phyloP scores from a whole-genome alignment of 2,888 invertebrate species.

The Plebejus anna region DNA sequence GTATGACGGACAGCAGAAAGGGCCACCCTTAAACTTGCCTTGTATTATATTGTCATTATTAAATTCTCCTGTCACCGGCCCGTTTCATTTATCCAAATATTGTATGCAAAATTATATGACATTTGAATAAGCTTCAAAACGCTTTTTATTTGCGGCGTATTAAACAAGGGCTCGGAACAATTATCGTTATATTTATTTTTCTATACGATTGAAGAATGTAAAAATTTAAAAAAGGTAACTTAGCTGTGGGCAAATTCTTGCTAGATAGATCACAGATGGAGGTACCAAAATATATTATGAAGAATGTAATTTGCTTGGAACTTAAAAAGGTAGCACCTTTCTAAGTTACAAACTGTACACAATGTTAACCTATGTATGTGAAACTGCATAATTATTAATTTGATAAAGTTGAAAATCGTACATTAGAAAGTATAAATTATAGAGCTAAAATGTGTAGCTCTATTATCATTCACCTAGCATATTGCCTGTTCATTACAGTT shows the following conservation, averaged over 20 bases:
- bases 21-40: constrained; percentile 74
- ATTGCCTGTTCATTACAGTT: neutral
- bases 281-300: too few relatives aligned
- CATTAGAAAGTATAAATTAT: too few relatives aligned
- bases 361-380: too few relatives aligned
- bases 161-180: neutral
- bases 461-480: too few relatives aligned
- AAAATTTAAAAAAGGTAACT: neutral
- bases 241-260: too few relatives aligned
- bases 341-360: too few relatives aligned
- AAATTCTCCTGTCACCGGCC: constrained; percentile 75
- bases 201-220: neutral
- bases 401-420: too few relatives aligned
- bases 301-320: too few relatives aligned
- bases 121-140: constrained; percentile 76
- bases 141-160: constrained; percentile 42
- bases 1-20: constrained; percentile 79
- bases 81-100: constrained; percentile 78
- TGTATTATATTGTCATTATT: constrained; percentile 81
- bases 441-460: too few relatives aligned
- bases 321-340: too few relatives aligned
- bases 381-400: too few relatives aligned
- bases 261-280: too few relatives aligned
- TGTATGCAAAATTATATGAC: constrained; percentile 80
- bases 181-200: constrained; percentile 19